Evolutionary conservation across 37 sponge, comb jelly and placozoan genomes (phyloP), one percentile per base, ranked within the genome.

Genomic region (Mnemiopsis leidyi): DNA sequence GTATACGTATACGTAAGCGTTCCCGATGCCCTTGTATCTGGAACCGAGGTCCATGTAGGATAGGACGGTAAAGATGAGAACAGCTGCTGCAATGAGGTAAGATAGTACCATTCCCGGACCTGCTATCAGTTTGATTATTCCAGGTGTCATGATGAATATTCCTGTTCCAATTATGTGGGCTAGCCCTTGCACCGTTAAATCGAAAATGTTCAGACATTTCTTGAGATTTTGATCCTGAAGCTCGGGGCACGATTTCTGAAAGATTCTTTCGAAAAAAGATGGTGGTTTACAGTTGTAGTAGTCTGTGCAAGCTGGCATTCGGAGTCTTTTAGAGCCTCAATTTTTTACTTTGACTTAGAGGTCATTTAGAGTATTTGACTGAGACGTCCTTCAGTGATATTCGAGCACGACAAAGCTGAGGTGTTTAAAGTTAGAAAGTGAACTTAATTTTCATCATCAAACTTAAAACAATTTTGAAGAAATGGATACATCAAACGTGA

Each of bases 271-370:
- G 30, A 71, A 5, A 18, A 71, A 71, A 5, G 30, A 5, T 7
- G 75, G 75, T 71, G 75, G 75, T 71, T 18, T 28, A 18, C 75
- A 71, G 75, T 71, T 71, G 75, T 71, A 71, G 61, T 48, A 18
- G 5, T 48, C 61, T 18, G 5, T 48, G 61, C 61, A 48, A 18
- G 61, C 5, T 48, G 61, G 13, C 61, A 48, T 48, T 5, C 9
- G 5, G 61, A 13, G 13, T 48, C 61, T 48, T 48, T n/a, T n/a
- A n/a, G n/a, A n/a, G n/a, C n/a, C n/a, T n/a, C n/a, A n/a, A n/a
- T n/a, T n/a, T n/a, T n/a, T n/a, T n/a, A n/a, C n/a, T n/a, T n/a
- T n/a, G n/a, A n/a, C n/a, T n/a, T n/a, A n/a, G n/a, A n/a, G n/a
- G n/a, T n/a, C n/a, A n/a, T n/a, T n/a, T n/a, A n/a, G n/a, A n/a